Evolutionary conservation across 2,113 vertebrate species (phyloP), one percentile per base, ranked within the genome.

Genomic region (Poeciliopsis prolifica): DNA sequence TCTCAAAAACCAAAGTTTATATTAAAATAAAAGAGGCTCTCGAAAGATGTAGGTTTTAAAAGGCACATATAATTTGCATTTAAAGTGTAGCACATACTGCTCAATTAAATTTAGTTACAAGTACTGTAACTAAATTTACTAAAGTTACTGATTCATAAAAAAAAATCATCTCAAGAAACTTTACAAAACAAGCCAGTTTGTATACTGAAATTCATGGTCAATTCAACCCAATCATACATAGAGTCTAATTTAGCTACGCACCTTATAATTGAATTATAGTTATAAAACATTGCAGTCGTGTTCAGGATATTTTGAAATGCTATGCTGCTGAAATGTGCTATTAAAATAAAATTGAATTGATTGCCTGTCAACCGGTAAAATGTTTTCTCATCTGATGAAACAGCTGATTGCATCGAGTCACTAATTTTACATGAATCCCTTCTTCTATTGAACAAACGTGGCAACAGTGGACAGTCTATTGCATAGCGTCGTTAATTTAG

Each of bases 1-100:
- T 77, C 74, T 78, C 28, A 35, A 70, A 74, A 79, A 78, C 58
- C 37, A 72, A 76, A 80, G 83, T 74, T 70, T 81, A 77, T 81
- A 67, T 84, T 78, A 62, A 82, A 26, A 42, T 65, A 31, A 62
- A 30, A 65, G 29, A 63, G 76, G 35, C 19, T 9, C 11, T 10
- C 9, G 0, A 63, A 65, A 65, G 6, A 35, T 65, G 8, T 9
- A 64, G 31, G 51, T 80, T 83, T 74, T 71, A 60, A 35, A 48
- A 48, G 5, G 17, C 15, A 19, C 15, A 48, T 48, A 6, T 19
- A 48, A 48, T 17, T 19, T 48, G 44, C 44, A 48, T 42, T 42
- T 42, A 42, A 42, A 42, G 40, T 42, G 40, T 13, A 13, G 40
- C 17, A 19, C 44, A 48, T 48, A 48, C 14, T 19, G 4, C 44